Evolutionary conservation across 35 echinoderm and acorn worm species (phyloP), one percentile per base, ranked within the genome.

Genomic region (Ptychodera flava): DNA sequence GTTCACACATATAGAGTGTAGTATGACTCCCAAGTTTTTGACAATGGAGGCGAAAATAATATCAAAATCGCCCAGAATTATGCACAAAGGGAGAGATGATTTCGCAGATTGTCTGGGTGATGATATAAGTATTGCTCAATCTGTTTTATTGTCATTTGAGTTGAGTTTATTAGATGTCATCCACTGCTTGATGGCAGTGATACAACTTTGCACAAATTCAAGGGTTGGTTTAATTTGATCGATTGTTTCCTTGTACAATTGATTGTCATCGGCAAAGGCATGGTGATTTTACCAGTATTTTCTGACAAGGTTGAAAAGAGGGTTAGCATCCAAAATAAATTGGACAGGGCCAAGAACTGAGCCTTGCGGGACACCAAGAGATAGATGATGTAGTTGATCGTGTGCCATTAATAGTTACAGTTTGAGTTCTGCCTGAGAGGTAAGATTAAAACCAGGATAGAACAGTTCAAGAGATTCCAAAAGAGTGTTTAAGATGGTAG

Each of bases 371-470:
- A 37, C 33, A 34, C 35, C 30, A 38, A 37, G 34, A 34, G 37
- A 83, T 64, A 53, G 29, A 53, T 28, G 82, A 64, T 31, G 16
- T 33, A 77, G 29, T 64, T 29, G 88, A 85, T 36, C 33, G 2
- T 27, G n/a, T 32, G 33, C 35, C 53, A 0, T 77, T 77, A 34
- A 90, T 84, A n/a, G 33, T 36, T 10, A 37, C 82, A 36, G 33
- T 82, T 83, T 83, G 82, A 36, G 34, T 33, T 28, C 82, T 77
- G 15, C 36, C 38, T n/a, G 84, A 81, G 15, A 90, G 37, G 31
- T 90, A 93, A 28, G 84, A 90, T 79, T 78, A 15, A 33, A 85
- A 89, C 91, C 87, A 89, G 14, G 33, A 15, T 29, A 85, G 76
- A 33, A 82, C 16, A 28, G 32, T 35, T 78, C 30, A 28, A 78